These are phyloP conservation scores for Heterodera schachtii DNA, from an alignment of 1,140 invertebrate genomes.

Conservation along the genomic window DNA sequence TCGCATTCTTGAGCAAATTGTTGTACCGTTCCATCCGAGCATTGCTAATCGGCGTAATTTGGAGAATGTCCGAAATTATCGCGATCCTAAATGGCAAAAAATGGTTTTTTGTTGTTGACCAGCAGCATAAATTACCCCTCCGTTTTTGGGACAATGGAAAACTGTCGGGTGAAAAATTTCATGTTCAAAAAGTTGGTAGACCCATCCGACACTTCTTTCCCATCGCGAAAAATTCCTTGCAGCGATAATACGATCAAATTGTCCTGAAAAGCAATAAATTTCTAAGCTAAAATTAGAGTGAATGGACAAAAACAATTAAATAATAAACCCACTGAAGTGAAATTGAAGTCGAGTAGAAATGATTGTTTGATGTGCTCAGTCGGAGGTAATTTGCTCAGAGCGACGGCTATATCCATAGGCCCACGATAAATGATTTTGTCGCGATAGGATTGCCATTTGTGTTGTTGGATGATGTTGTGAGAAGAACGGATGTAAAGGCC, in stretches of 20 bases:
- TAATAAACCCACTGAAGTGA: slow-evolving; percentile 31
- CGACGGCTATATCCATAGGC: slow-evolving; percentile 51
- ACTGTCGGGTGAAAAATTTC: slow-evolving; percentile 50
- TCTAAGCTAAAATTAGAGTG: neutral
- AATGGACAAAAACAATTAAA: neutral
- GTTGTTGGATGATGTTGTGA: slow-evolving; percentile 47
- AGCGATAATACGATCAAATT: slow-evolving; percentile 47
- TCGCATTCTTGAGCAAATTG: slow-evolving; percentile 42
- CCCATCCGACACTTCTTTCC: slow-evolving; percentile 29
- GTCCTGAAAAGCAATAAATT: slow-evolving; percentile 28
- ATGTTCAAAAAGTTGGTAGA: neutral
- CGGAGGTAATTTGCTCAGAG: slow-evolving; percentile 39
- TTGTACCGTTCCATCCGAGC: slow-evolving; percentile 45
- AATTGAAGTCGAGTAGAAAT: slow-evolving; percentile 48
- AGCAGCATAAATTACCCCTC: slow-evolving; percentile 66
- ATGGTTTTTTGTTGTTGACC: neutral
- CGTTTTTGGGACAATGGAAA: slow-evolving; percentile 67
- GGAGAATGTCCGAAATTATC: slow-evolving; percentile 34
- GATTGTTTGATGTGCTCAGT: slow-evolving; percentile 50
- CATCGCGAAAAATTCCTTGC: slow-evolving; percentile 51
- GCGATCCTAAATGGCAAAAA: slow-evolving; percentile 14
- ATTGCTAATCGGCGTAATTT: slow-evolving; percentile 34
- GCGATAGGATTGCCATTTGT: slow-evolving; percentile 50
- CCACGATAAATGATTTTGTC: slow-evolving; percentile 48
- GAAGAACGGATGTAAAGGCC: slow-evolving; percentile 39